A percentile compares a stretch with the other conserved stretches of the same genome.
Evolutionary conservation across 2,113 vertebrate species (phyloP).

Genomic region (Sebastes fasciatus): DNA sequence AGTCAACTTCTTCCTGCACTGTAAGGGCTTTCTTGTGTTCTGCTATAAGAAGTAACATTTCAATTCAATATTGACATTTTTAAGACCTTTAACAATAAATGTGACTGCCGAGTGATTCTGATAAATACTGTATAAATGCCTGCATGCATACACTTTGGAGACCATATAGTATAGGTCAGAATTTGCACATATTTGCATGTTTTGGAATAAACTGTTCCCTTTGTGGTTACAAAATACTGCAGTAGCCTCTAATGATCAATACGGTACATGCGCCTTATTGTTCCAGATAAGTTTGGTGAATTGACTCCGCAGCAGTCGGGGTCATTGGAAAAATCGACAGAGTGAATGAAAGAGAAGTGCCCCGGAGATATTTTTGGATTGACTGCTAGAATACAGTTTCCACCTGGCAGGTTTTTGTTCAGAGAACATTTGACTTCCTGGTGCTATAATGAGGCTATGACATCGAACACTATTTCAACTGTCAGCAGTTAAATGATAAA

Average conservation of each 20-base stretch:
- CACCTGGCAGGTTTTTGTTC: constrained; percentile 51
- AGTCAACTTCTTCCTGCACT: background rate
- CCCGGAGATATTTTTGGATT: constrained; percentile 36
- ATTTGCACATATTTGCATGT: constrained; percentile 34
- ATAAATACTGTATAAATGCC: background rate
- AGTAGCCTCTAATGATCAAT: constrained; percentile 53
- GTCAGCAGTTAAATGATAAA: constrained; percentile 62
- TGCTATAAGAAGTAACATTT: background rate
- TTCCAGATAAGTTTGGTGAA: constrained; percentile 42
- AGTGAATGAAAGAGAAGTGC: constrained; percentile 47
- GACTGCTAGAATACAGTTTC: constrained; percentile 31
- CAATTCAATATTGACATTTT: constrained; percentile 19
- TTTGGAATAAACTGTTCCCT: constrained; percentile 41
- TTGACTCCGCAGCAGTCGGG: constrained; percentile 29
- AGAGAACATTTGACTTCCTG: constrained; percentile 52
- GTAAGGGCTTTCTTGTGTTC: background rate
- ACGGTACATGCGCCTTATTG: constrained; percentile 35
- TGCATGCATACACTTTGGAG: constrained; percentile 3
- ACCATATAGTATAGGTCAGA: constrained; percentile 6
- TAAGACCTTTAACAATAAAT: constrained; percentile 14
- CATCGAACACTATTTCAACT: constrained; percentile 55
- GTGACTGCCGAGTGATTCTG: background rate
- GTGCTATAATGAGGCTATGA: constrained; percentile 51
- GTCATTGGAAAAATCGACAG: constrained; percentile 62
- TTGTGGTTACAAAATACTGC: constrained; percentile 16